Conservation (phyloP, 2,888 invertebrate species). For the Clanis bilineata region DNA sequence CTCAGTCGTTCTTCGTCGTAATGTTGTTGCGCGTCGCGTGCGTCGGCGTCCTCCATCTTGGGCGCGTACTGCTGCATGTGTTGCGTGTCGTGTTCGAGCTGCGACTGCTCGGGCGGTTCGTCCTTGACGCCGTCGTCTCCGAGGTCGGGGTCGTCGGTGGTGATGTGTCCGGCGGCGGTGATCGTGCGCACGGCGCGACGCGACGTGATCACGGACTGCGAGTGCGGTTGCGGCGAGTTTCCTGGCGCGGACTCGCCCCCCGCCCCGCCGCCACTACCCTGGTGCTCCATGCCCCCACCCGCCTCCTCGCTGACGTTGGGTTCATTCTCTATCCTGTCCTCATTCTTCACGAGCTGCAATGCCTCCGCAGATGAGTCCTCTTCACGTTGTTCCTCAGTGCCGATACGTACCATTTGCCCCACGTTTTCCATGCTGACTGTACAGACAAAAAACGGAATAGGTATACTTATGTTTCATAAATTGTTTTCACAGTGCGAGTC, state of each 20-base stretch:
- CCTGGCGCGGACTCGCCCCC: constrained; percentile 25
- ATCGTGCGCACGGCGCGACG: constrained; percentile 82
- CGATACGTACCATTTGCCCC: constrained; percentile 39
- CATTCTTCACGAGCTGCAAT: constrained; percentile 70
- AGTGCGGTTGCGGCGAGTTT: constrained; percentile 50
- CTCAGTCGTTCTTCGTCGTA: constrained; percentile 67
- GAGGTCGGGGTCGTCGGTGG: constrained; percentile 45
- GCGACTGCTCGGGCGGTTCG: constrained; percentile 59
- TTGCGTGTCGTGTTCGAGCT: constrained; percentile 43
- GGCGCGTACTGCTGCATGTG: constrained; percentile 51
- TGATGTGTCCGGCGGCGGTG: constrained; percentile 84
- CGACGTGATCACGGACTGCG: constrained; percentile 80
- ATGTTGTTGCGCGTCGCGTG: constrained; percentile 42
- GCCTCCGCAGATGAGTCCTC: constrained; percentile 50
- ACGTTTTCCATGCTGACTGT: constrained; percentile 54
- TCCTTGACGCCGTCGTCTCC: constrained; percentile 67
- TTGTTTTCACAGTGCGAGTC: not conserved
- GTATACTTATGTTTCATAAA: not conserved
- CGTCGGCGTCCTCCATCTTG: constrained; percentile 48
- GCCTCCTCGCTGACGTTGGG: constrained; percentile 20
- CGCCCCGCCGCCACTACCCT: not conserved
- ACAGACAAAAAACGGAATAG: constrained; percentile 7
- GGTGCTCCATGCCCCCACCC: constrained; percentile 15
- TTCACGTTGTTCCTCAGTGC: constrained; percentile 44
- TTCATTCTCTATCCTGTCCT: constrained; percentile 48